Conservation (phyloP, 1,140 invertebrate genomes). For the Diorhabda sublineata region DNA sequence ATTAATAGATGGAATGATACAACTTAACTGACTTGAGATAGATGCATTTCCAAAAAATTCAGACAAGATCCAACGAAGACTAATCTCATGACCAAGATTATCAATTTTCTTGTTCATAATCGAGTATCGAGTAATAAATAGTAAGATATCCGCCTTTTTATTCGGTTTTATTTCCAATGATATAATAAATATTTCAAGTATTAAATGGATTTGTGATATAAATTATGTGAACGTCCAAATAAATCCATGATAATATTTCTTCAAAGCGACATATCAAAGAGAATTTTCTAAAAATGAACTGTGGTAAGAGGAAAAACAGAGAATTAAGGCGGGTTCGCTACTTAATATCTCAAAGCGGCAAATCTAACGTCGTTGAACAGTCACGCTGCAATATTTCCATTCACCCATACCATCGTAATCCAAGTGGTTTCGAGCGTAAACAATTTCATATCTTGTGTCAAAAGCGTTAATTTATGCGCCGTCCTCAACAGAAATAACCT, state of each 20-base stretch:
- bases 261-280: constrained; percentile 3
- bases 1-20: too few relatives aligned
- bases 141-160: too few relatives aligned
- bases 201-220: too few relatives aligned
- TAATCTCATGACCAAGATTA: too few relatives aligned
- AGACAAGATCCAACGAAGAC: too few relatives aligned
- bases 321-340: background rate
- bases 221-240: too few relatives aligned
- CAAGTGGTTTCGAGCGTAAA: constrained; percentile 9
- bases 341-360: background rate
- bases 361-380: background rate
- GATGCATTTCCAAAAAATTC: too few relatives aligned
- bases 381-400: background rate
- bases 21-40: too few relatives aligned
- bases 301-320: background rate
- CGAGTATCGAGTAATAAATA: too few relatives aligned
- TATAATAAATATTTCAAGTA: too few relatives aligned
- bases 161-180: too few relatives aligned
- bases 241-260: background rate
- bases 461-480: constrained; percentile 4
- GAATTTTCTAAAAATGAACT: background rate
- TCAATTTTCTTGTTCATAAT: too few relatives aligned
- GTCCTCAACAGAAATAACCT: background rate
- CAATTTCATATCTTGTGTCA: constrained; percentile 7
- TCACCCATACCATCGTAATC: background rate